Evolutionary conservation across 2,888 invertebrate genomes (phyloP), one percentile per base, ranked within the genome.

Genomic region (Drosophila parthenogenetica): DNA sequence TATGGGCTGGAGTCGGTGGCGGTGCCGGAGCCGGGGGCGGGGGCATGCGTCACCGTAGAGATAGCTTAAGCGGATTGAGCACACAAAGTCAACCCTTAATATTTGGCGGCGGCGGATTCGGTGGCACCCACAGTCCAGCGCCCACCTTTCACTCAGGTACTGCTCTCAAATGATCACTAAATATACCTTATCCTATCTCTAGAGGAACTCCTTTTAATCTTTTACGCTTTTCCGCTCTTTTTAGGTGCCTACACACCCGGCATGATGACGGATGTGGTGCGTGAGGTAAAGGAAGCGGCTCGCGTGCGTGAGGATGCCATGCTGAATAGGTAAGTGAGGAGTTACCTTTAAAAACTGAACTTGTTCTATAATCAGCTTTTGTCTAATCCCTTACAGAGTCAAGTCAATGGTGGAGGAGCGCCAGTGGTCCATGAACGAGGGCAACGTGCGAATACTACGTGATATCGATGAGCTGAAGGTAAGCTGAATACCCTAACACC

Each of bases 221-320:
- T 1, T 45, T 2, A 11, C 29, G 17, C 3, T 45, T 2, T 46
- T 22, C 14, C n/a, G 16, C 55, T 8, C 54, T n/a, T 87, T 90
- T 16, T 73, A 91, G 91, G 92, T 54, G 91, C 91, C 57, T 96
- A 96, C 90, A 94, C 95, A 14, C 96, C 96, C 2, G 96, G 96
- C n/a, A 94, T 95, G 93, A 93, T 96, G 82, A 94, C 95, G 11
- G 95, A 96, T 90, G 92, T 96, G 85, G 95, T 96, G 74, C 93
- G 95, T 35, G 96, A 96, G 92, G 95, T 96, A 16, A 93, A 95
- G 50, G 96, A 96, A 89, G 95, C 95, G 19, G 95, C 95, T 17
- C 93, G 95, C 62, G 93, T 95, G 68, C 93, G 95, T 14, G 96
- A 96, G 86, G 96, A 96, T 90, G 95, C 95, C n/a, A 91, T 96